Percentiles rank a stretch among this genome's conserved stretches.
Conservation (phyloP, 2,113 vertebrate species). For the Bubalus kerabau region DNA sequence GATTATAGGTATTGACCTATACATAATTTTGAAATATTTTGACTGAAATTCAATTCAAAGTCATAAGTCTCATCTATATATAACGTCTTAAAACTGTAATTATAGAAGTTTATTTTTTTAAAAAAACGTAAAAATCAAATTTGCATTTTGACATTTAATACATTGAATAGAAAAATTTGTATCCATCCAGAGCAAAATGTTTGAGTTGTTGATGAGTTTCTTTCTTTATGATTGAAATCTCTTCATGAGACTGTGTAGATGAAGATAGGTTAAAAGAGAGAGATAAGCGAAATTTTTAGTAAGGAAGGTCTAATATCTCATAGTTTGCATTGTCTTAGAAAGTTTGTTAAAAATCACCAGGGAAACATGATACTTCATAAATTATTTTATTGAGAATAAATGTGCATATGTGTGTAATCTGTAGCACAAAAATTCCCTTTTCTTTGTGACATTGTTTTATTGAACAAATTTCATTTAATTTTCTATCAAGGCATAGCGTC, state of each 20-base stretch:
- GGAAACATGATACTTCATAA: neutral
- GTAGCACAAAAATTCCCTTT: neutral
- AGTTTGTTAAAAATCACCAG: neutral
- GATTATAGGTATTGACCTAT: neutral
- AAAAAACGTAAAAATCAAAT: neutral
- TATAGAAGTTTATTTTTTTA: neutral
- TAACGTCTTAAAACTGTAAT: neutral
- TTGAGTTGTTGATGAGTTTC: neutral
- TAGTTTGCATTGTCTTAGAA: neutral
- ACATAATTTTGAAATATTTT: conserved; percentile 10
- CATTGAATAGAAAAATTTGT: neutral
- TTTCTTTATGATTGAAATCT: neutral
- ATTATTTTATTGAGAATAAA: neutral
- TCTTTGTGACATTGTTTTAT: conserved; percentile 15
- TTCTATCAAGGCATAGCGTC: neutral
- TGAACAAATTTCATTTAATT: conserved; percentile 9
- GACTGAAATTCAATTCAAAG: neutral
- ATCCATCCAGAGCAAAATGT: neutral
- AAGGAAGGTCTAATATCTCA: neutral
- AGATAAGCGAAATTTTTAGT: neutral
- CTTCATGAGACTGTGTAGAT: neutral
- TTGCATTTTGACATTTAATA: conserved; percentile 20
- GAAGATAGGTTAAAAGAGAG: neutral
- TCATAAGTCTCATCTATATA: neutral
- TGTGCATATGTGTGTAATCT: neutral